These are phyloP conservation scores for Amyelois transitella DNA, from an alignment of 1,140 invertebrate species.

Conservation along the genomic window DNA sequence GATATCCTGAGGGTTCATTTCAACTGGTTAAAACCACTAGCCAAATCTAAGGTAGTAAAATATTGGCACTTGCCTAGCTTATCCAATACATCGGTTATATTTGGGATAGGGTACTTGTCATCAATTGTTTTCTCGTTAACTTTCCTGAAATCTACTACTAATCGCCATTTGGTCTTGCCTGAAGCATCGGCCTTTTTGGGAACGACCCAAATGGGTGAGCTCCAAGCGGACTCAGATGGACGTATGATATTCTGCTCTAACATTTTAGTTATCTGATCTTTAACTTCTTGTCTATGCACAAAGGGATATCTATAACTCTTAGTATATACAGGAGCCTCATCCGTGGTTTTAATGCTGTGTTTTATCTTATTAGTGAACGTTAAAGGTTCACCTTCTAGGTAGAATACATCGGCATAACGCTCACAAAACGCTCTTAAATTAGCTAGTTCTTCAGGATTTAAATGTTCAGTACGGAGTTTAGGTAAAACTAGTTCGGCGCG, in stretches of 20 bases:
- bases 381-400: slow-evolving; percentile 6
- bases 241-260: slow-evolving; percentile 8
- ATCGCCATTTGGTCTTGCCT: slow-evolving; percentile 6
- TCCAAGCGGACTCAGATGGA: slow-evolving; percentile 7
- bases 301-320: slow-evolving; percentile 10
- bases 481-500: too few relatives aligned
- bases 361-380: slow-evolving; percentile 11
- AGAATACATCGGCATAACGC: slow-evolving; percentile 17
- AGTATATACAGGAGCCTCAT: slow-evolving; percentile 7
- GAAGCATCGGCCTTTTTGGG: slow-evolving; percentile 10
- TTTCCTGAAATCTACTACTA: slow-evolving; percentile 9
- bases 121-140: slow-evolving; percentile 8
- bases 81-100: slow-evolving; percentile 1
- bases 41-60: not conserved
- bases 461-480: too few relatives aligned
- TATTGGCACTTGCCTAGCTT: too few relatives aligned
- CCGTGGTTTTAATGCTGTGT: slow-evolving; percentile 5
- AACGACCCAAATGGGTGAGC: slow-evolving; percentile 10
- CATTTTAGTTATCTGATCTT: slow-evolving; percentile 5
- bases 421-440: too few relatives aligned
- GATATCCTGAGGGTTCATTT: not conserved
- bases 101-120: slow-evolving; percentile 10
- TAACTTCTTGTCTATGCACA: slow-evolving; percentile 2
- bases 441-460: too few relatives aligned
- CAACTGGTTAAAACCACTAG: not conserved